phyloP scores from a whole-genome alignment of 2,797 vertebrate species.

The Anguilla pacifica region DNA sequence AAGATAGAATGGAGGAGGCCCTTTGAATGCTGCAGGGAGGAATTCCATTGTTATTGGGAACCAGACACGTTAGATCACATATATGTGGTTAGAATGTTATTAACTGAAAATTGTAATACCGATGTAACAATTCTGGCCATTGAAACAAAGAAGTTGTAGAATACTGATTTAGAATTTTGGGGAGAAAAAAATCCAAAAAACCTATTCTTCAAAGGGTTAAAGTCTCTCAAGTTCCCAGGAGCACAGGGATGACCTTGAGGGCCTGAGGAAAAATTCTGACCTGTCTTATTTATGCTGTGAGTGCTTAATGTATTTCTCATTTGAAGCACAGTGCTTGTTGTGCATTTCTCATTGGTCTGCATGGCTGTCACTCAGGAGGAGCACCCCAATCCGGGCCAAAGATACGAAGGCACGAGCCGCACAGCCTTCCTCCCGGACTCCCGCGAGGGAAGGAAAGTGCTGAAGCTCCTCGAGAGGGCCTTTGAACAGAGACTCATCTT shows the following conservation, averaged over 20 bases:
- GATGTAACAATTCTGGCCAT: too few species aligned
- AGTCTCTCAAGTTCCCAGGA: neutral
- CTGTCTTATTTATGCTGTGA: neutral
- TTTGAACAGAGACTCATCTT: constrained; percentile 72
- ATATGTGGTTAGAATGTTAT: too few species aligned
- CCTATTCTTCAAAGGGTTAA: too few species aligned
- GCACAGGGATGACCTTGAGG: neutral
- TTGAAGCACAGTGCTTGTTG: neutral
- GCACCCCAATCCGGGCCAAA: constrained; percentile 68
- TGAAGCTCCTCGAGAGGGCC: constrained; percentile 59
- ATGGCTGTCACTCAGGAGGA: constrained; percentile 56
- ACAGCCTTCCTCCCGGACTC: constrained; percentile 69
- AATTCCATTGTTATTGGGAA: too few species aligned
- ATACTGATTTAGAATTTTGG: too few species aligned
- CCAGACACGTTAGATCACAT: too few species aligned
- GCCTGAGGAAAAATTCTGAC: neutral
- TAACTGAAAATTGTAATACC: too few species aligned
- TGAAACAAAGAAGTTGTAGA: too few species aligned
- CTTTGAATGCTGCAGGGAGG: too few species aligned
- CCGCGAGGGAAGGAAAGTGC: constrained; percentile 55
- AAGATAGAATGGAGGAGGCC: too few species aligned
- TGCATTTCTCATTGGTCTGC: neutral
- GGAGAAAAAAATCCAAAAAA: too few species aligned
- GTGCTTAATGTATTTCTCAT: neutral
- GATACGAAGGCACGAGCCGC: constrained; percentile 61